Evolutionary conservation across 2,888 invertebrate genomes (phyloP).

Genomic region (Cosmorhoe ocellata): DNA sequence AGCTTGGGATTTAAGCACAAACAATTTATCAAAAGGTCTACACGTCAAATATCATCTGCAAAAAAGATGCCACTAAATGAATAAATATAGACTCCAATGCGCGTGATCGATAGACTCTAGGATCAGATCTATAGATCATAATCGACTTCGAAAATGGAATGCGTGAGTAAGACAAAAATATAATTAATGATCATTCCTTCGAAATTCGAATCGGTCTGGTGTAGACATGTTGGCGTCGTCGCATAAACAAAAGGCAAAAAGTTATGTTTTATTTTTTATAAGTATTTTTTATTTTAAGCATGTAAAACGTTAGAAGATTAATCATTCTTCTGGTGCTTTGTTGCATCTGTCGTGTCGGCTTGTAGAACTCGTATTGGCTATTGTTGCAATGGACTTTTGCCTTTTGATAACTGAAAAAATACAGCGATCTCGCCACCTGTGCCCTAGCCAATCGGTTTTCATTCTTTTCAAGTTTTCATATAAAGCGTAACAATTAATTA

Average conservation of each 20-base stretch:
- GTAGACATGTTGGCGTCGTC: constrained; percentile 81
- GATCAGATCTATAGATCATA: constrained; percentile 81
- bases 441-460: constrained; percentile 40
- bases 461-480: constrained; percentile 1
- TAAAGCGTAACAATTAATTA: too few relatives aligned
- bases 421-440: constrained; percentile 65
- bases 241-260: constrained; percentile 79
- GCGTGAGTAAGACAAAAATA: constrained; percentile 83
- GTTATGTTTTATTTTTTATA: constrained; percentile 62
- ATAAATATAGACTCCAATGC: constrained; percentile 78
- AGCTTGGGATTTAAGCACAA: constrained; percentile 52
- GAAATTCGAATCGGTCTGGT: constrained; percentile 78
- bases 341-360: constrained; percentile 74
- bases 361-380: constrained; percentile 56
- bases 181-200: constrained; percentile 78
- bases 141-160: constrained; percentile 79
- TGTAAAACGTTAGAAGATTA: constrained; percentile 74
- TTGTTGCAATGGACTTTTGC: constrained; percentile 65
- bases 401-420: constrained; percentile 58
- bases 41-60: constrained; percentile 71
- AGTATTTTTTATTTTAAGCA: constrained; percentile 61
- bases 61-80: constrained; percentile 78
- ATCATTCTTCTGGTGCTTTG: constrained; percentile 70
- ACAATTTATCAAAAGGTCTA: constrained; percentile 56
- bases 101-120: constrained; percentile 80